Evolutionary conservation across 2,797 vertebrate genomes (phyloP), one percentile per base, ranked within the genome.

Genomic region (Xenopus petersii): DNA sequence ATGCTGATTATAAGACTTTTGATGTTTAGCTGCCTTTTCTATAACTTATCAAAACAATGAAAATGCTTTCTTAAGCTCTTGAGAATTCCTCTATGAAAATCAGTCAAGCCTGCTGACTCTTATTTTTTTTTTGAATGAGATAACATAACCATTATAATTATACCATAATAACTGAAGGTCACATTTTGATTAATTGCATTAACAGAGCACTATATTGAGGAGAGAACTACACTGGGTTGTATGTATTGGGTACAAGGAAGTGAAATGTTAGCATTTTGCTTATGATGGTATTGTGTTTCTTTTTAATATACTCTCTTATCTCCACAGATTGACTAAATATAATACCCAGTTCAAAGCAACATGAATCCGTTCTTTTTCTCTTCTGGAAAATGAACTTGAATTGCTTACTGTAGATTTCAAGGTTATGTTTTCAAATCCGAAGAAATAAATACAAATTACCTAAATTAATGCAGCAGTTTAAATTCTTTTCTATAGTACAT

Each of bases 161-260:
- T 8, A 67, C 51, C 54, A 67, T 36, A 67, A 67, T 55, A 55
- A 15, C 54, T 58, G 58, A 61, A 70, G 68, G 68, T 70, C 55
- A 70, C 26, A 70, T 46, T 69, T 60, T 60, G 17, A 59, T 59
- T 59, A 59, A 59, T 59, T 42, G 17, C 16, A 46, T 46, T 48
- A 60, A 55, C 24, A 58, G 2, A 42, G 33, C 16, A 17, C 5
- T 33, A 56, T 4, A 42, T 17, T 46, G 51, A 70, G n/a, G 17
- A 11, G 17, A 36, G 12, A 70, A n/a, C 24, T 2, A 24, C 13
- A 69, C 42, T 21, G 33, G 12, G 16, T 59, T 69, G 15, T 46
- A 15, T 47, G 21, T 33, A 70, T 47, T 33, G 10, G 68, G 17
- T 30, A 15, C 36, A 70, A 42, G 17, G 21, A 55, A 36, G 5